A percentile compares a stretch with the other conserved stretches of the same genome.
phyloP scores from a whole-genome alignment of 1,140 invertebrate genomes.

The Melitaea cinxia region DNA sequence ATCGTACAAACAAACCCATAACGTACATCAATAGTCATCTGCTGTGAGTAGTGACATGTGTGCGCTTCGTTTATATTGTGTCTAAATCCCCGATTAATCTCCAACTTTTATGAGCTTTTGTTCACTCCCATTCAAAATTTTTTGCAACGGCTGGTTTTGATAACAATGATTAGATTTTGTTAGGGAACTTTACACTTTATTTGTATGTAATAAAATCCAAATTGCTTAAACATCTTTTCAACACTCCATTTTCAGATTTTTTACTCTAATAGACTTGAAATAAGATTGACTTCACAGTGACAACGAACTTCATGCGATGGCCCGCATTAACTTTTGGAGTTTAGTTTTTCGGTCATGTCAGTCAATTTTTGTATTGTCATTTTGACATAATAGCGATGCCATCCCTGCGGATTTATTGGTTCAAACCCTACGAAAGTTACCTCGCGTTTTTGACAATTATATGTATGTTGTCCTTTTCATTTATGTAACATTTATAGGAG shows the following conservation, averaged over 20 bases:
- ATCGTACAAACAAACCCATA: constrained; percentile 53
- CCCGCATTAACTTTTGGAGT: constrained; percentile 74
- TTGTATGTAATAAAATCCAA: constrained; percentile 22
- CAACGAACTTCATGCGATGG: constrained; percentile 19
- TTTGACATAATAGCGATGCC: constrained; percentile 77
- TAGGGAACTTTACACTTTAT: constrained; percentile 35
- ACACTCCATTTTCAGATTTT: constrained; percentile 16
- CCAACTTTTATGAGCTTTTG: constrained; percentile 78
- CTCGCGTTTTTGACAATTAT: constrained; percentile 60
- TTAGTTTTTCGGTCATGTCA: constrained; percentile 78
- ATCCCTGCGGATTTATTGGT: constrained; percentile 76
- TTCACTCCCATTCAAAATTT: constrained; percentile 70
- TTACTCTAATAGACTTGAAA: constrained; percentile 23
- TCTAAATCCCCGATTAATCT: constrained; percentile 79
- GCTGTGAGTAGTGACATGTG: constrained; percentile 60
- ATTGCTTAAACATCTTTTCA: constrained; percentile 14
- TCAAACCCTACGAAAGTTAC: constrained; percentile 70
- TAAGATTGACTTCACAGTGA: constrained; percentile 40
- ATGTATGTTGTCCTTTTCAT: constrained; percentile 45
- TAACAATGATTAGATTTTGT: constrained; percentile 42
- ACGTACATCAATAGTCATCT: constrained; percentile 39
- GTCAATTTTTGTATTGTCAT: constrained; percentile 80
- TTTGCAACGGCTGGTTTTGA: constrained; percentile 48
- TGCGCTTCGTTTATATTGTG: constrained; percentile 67
- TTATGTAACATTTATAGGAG: background rate